Conservation (phyloP, 2,888 invertebrate species). For the Calameuta pallipes region DNA sequence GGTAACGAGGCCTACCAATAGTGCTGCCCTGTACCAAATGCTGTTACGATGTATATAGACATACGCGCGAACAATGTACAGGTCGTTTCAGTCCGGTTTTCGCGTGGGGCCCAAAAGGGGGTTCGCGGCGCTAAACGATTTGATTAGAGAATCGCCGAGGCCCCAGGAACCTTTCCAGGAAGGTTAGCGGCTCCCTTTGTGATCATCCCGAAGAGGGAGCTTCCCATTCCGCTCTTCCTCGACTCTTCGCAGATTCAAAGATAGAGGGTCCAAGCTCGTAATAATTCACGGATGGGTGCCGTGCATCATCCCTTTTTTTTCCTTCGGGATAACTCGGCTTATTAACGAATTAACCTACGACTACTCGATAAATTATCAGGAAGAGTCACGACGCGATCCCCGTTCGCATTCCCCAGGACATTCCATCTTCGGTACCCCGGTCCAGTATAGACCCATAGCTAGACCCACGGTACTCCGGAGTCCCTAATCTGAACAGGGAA, state of each 20-base stretch:
- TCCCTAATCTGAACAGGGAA: not conserved
- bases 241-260: constrained; percentile 45
- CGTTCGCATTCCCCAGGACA: constrained; percentile 41
- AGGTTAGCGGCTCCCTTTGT: constrained; percentile 21
- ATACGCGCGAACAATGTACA: not conserved
- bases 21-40: constrained; percentile 6
- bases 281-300: constrained; percentile 48
- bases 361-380: constrained; percentile 50
- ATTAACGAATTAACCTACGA: constrained; percentile 51
- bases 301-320: constrained; percentile 41
- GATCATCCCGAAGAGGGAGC: constrained; percentile 11
- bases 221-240: constrained; percentile 29
- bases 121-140: constrained; percentile 22
- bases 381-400: constrained; percentile 21
- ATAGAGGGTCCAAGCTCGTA: constrained; percentile 41
- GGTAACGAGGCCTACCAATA: constrained; percentile 19
- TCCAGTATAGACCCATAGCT: not conserved
- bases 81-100: not conserved
- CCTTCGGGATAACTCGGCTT: constrained; percentile 27
- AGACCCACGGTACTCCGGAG: not conserved
- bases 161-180: constrained; percentile 14
- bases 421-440: constrained; percentile 18
- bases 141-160: constrained; percentile 24
- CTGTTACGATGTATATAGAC: not conserved
- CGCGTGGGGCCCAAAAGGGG: constrained; percentile 6